These are phyloP conservation scores for Eristalis pertinax DNA, from an alignment of 2,888 invertebrate species.

Conservation along the genomic window DNA sequence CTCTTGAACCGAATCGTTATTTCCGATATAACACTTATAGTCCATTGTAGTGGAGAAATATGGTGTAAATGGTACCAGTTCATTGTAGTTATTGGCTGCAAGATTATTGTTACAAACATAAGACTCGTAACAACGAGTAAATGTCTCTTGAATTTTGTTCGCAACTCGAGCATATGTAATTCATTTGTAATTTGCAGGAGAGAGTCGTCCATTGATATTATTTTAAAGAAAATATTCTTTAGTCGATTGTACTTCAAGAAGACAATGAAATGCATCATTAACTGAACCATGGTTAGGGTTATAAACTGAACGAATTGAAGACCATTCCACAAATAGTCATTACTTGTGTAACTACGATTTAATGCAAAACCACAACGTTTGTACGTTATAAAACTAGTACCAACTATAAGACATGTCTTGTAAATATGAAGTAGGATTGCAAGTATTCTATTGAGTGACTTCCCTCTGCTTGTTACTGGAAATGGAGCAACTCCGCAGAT, in stretches of 20 bases:
- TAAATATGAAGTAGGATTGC: conserved; percentile 10
- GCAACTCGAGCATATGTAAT: neutral
- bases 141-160: conserved; percentile 28
- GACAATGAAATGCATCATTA: conserved; percentile 44
- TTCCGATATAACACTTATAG: conserved; percentile 24
- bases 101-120: conserved; percentile 43
- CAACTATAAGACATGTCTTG: conserved; percentile 25
- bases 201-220: conserved; percentile 34
- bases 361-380: conserved; percentile 25
- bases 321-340: conserved; percentile 38
- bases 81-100: conserved; percentile 6
- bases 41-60: conserved; percentile 23
- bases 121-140: conserved; percentile 30
- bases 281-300: conserved; percentile 35
- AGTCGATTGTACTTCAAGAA: conserved; percentile 38
- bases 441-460: neutral
- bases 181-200: conserved; percentile 28
- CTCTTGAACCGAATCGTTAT: conserved; percentile 46
- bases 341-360: neutral
- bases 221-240: conserved; percentile 17
- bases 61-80: neutral
- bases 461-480: conserved; percentile 3
- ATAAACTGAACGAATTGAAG: conserved; percentile 38
- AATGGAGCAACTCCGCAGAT: conserved; percentile 50
- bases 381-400: conserved; percentile 12